A percentile compares a stretch with the other conserved stretches of the same genome.
Conservation (phyloP, 2,113 vertebrate genomes). For the Rhinopithecus roxellana region DNA sequence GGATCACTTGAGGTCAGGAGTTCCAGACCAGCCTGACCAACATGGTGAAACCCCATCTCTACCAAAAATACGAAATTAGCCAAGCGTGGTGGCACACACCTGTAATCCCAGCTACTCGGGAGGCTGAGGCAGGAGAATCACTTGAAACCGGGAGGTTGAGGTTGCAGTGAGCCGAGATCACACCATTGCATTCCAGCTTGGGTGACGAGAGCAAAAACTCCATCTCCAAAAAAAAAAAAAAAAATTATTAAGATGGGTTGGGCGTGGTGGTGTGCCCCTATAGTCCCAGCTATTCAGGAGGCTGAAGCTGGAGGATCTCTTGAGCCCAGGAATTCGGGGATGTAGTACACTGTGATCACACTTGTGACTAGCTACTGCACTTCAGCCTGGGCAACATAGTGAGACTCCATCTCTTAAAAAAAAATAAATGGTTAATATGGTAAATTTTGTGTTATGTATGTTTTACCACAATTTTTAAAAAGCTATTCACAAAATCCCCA, state of each 20-base stretch:
- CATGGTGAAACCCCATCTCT: too few species aligned
- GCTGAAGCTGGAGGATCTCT: not conserved
- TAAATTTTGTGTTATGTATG: not conserved
- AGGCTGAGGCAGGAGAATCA: too few species aligned
- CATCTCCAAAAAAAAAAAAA: too few species aligned
- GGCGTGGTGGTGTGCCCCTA: not conserved
- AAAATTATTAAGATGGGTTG: not conserved
- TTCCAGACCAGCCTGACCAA: too few species aligned
- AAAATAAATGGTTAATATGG: not conserved
- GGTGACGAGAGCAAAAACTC: too few species aligned
- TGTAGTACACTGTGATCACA: not conserved
- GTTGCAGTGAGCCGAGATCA: too few species aligned
- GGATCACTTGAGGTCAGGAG: too few species aligned
- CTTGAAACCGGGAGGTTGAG: too few species aligned
- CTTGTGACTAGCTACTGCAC: not conserved
- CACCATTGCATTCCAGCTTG: too few species aligned
- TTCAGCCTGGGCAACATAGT: not conserved
- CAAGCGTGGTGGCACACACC: too few species aligned
- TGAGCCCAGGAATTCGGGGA: not conserved
- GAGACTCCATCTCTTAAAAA: not conserved
- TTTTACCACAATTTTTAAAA: not conserved
- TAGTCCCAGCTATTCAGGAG: not conserved
- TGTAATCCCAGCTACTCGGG: too few species aligned
- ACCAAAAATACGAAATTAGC: too few species aligned
- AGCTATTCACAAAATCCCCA: not conserved